These are phyloP conservation scores for Tetrao urogallus DNA, from an alignment of 2,113 vertebrate genomes.

Conservation along the genomic window DNA sequence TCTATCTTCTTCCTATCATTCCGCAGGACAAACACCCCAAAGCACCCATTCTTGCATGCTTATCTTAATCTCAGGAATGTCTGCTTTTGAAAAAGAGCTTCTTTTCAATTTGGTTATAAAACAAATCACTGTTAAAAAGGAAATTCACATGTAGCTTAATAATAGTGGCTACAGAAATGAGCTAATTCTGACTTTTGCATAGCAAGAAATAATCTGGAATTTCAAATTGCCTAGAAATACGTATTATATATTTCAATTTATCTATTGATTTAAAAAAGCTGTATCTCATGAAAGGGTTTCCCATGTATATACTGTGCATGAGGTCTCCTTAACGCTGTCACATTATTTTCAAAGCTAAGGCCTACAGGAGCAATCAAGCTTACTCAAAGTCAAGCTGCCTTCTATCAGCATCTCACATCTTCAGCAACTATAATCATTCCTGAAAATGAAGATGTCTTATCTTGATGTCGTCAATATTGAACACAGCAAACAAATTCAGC, in stretches of 20 bases:
- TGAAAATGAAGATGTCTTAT: constrained; percentile 23
- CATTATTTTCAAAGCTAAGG: background rate
- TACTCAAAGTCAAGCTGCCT: constrained; percentile 53
- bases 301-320: background rate
- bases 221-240: background rate
- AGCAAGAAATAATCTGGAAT: background rate
- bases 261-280: background rate
- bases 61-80: background rate
- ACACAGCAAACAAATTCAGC: constrained; percentile 62
- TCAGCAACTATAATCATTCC: constrained; percentile 9
- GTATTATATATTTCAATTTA: constrained; percentile 15
- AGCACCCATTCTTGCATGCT: background rate
- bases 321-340: background rate
- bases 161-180: background rate
- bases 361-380: constrained; percentile 33
- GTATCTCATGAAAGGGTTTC: background rate
- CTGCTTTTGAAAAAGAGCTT: background rate
- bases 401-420: constrained; percentile 42
- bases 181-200: background rate
- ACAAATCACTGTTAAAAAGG: background rate
- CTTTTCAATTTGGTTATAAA: background rate
- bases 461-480: constrained; percentile 5
- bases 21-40: background rate
- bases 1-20: background rate
- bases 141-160: background rate